phyloP scores from a whole-genome alignment of 2,113 vertebrate species.

The Labeo rohita region DNA sequence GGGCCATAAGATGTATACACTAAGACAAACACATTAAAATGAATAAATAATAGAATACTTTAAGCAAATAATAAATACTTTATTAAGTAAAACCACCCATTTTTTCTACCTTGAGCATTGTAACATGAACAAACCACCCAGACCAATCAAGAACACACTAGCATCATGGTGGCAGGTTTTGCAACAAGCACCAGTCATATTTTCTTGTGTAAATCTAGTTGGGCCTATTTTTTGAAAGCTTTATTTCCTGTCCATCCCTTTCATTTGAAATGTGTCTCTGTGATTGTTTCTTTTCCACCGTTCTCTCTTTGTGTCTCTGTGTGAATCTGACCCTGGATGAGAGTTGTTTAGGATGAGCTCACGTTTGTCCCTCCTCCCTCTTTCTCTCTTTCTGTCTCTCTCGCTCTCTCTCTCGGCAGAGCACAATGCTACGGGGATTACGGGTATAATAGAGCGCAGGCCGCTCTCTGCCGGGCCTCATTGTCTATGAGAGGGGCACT shows the following conservation, averaged over 20 bases:
- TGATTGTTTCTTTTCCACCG: constrained; percentile 26
- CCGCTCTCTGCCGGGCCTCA: constrained; percentile 76
- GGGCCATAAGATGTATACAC: background rate
- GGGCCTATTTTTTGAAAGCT: background rate
- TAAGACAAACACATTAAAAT: background rate
- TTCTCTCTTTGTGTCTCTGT: constrained; percentile 29
- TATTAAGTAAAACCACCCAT: background rate
- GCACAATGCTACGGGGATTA: constrained; percentile 78
- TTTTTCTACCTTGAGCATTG: background rate
- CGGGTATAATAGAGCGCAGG: constrained; percentile 75
- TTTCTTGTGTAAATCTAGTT: background rate
- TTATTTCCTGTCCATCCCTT: constrained; percentile 48
- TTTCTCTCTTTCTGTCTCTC: constrained; percentile 65
- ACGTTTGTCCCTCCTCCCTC: constrained; percentile 70
- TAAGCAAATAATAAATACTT: background rate
- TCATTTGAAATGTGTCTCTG: constrained; percentile 9
- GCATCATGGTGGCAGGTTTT: background rate
- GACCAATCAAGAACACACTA: background rate
- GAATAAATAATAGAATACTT: background rate
- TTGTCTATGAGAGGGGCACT: constrained; percentile 67
- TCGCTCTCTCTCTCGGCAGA: constrained; percentile 71
- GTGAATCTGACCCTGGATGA: constrained; percentile 55
- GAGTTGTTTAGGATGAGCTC: constrained; percentile 79
- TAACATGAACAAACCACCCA: background rate
- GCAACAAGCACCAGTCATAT: background rate